phyloP scores from a whole-genome alignment of 2,888 invertebrate genomes.

The Nycteola revayana region DNA sequence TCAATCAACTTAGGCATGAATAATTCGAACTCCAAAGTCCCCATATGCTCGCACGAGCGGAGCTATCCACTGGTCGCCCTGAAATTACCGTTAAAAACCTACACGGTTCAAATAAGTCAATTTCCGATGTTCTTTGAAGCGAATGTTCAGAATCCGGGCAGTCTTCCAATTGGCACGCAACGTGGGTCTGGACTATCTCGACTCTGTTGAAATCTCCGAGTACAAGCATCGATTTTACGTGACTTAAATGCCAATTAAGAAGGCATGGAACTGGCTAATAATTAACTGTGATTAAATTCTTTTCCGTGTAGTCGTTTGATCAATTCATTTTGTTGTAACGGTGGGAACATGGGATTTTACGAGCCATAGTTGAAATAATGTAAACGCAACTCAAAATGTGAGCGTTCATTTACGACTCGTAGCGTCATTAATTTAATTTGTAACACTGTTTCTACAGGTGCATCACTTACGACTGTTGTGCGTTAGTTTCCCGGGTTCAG shows the following conservation, averaged over 20 bases:
- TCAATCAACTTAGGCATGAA: too few species aligned
- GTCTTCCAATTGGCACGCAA: conserved; percentile 32
- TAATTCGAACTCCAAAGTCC: too few species aligned
- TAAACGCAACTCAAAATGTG: background rate
- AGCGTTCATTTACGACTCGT: too few species aligned
- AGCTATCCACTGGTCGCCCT: conserved; percentile 1
- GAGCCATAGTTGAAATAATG: too few species aligned
- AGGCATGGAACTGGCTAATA: conserved; percentile 21
- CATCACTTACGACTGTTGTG: too few species aligned
- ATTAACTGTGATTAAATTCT: conserved; percentile 21
- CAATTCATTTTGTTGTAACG: too few species aligned
- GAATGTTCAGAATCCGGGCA: conserved; percentile 23
- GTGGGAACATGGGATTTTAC: too few species aligned
- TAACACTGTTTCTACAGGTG: too few species aligned
- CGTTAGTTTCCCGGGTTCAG: too few species aligned
- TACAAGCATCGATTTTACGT: conserved; percentile 28
- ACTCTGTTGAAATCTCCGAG: conserved; percentile 13
- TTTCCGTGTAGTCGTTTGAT: too few species aligned
- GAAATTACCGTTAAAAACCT: conserved; percentile 5
- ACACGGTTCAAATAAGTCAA: conserved; percentile 27
- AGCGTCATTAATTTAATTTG: too few species aligned
- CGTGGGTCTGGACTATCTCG: conserved; percentile 17
- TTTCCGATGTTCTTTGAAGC: conserved; percentile 22
- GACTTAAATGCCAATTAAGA: conserved; percentile 24
- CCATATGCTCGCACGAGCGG: background rate